Base-by-base conservation (phyloP, 1,140 invertebrate species). In the Micrasema minimum region DNA sequence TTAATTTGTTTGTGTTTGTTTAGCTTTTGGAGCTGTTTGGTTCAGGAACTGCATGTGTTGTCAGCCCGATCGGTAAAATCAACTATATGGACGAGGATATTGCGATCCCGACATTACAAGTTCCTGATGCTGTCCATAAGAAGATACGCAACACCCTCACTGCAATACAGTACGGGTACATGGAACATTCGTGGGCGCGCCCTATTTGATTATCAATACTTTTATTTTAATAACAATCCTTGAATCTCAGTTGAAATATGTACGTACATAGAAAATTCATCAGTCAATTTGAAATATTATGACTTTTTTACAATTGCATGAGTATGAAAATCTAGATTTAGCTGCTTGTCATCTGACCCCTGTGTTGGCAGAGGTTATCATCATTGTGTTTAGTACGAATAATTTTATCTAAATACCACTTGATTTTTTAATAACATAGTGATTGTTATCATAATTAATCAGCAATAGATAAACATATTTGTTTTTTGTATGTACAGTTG, bases 21-120 rank as follows among this genome's bases (percentile, higher is more conserved):
- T 81, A 97, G 95, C 80, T 99, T 51, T 78, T 97, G 71, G 96
- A 99, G 84, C 86, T 98, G 77, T 99, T 99, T 85, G 96, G 96
- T 46, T 88, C 94, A 51, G 97, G 97, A 61, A 99, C 97, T 16
- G 97, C 97, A 0, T 96, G 94, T 76, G 87, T 96, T 50, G 91
- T 99, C 0, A 96, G 93, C 79, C 97, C 97, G 1, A 89, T 99
- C 41, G 90, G 90, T 26, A 85, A 87, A 31, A 94, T 99, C 61
- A 86, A 90, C 38, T 96, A 91, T 79, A 61, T 90, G 69, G 90
- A 87, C 2, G 75, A 88, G 70, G 78, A 86, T 73, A 83, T 96
- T 61, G 76, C 87, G 5, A 88, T 96, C 67, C 93, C 93, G 69
- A 96, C 94, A 1, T 87, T 90, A 81, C 84, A 92, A 69, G 91